Base-by-base conservation (phyloP, 2,888 invertebrate species). In the Tenthredo mesomela region DNA sequence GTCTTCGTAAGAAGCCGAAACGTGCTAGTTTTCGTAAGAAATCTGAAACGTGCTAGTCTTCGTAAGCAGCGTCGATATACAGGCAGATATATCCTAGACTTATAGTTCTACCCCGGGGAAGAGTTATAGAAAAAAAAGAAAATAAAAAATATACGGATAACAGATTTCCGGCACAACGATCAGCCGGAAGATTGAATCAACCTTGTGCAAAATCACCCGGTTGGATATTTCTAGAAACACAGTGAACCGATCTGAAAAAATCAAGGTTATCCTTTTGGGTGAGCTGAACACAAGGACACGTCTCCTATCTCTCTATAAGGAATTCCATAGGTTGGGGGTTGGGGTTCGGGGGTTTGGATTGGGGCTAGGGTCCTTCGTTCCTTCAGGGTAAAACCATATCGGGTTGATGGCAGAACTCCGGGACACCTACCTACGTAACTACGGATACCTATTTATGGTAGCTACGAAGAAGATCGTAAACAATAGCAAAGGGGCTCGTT, bases 401-500 rank as follows among this genome's bases (percentile, higher is more conserved):
- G 37, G 70, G 70, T 70, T 70, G 70, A 70, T n/a, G 70, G 37
- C 37, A 70, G 37, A 33, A 40, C 67, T 33, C 70, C 1, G 33
- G 18, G 29, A n/a, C 29, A 37, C 33, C 33, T n/a, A 70, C 18
- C 9, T 33, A 70, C 33, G 5, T 70, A 70, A n/a, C 33, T 70
- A 37, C 70, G 33, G 37, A 70, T 73, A 73, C 73, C 73, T 73
- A 43, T 73, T 73, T 73, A 43, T 73, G 73, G 40, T 77, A 54
- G 54, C 77, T 15, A 7, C 50, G 50, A 50, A 77, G 47, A 77
- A 77, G 50, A 77, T 54, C 37, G 61, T 61, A 80, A 80, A 80
- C 80, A 80, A 80, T 80, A 80, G 80, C 58, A 58, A 61, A 80
- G 58, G 58, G 75, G 78, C 33, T 54, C 7, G 77, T 78, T 29